Evolutionary conservation across 1,140 invertebrate species (phyloP).

Genomic region (Pararge aegeria): DNA sequence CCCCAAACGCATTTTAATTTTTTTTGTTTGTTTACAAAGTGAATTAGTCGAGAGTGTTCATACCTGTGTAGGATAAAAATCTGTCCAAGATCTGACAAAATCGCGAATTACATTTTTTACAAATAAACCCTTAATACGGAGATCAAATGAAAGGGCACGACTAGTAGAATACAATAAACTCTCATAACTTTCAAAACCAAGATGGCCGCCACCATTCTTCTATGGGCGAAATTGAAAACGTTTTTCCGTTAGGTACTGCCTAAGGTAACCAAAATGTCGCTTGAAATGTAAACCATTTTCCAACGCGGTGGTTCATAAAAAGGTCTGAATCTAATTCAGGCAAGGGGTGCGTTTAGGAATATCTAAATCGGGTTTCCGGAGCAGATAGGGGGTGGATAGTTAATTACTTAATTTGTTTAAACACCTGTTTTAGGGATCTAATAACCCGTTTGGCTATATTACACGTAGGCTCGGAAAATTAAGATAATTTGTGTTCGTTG

Average conservation of each 20-base stretch:
- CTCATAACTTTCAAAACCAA: too few species aligned
- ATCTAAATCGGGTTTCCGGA: conserved; percentile 28
- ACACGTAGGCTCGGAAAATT: neutral
- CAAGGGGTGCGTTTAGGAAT: conserved; percentile 32
- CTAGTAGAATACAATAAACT: too few species aligned
- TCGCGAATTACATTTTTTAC: too few species aligned
- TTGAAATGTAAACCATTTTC: conserved; percentile 38
- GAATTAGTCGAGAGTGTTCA: too few species aligned
- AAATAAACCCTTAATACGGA: too few species aligned
- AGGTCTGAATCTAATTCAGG: conserved; percentile 54
- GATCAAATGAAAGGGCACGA: too few species aligned
- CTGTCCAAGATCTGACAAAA: too few species aligned
- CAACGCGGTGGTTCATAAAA: conserved; percentile 44
- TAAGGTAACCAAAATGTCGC: conserved; percentile 24
- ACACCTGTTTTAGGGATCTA: conserved; percentile 18
- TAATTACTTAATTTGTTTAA: conserved; percentile 29
- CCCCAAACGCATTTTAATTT: too few species aligned
- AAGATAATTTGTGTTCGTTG: conserved; percentile 9
- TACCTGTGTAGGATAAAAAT: too few species aligned
- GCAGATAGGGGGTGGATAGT: conserved; percentile 11
- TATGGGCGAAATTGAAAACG: too few species aligned
- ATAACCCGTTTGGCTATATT: conserved; percentile 15
- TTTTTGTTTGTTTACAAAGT: too few species aligned
- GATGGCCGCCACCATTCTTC: too few species aligned
- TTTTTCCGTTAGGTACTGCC: neutral